These are phyloP conservation scores for Bucorvus abyssinicus DNA, from an alignment of 2,797 vertebrate species.

Conservation along the genomic window DNA sequence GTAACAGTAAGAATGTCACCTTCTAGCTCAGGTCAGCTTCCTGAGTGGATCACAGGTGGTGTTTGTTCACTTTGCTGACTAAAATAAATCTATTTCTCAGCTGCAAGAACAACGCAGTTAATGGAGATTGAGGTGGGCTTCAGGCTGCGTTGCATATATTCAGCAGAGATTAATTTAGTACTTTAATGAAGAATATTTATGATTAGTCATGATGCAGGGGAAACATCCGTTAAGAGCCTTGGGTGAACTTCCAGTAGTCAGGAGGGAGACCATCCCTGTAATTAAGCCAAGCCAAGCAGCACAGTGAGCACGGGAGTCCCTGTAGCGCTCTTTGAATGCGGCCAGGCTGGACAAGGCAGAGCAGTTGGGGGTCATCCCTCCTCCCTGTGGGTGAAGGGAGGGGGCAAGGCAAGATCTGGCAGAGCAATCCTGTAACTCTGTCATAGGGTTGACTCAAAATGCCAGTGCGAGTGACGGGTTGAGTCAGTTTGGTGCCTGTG, in stretches of 20 bases:
- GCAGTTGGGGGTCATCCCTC: background rate
- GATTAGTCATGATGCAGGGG: background rate
- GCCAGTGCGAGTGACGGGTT: background rate
- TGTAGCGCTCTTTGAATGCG: background rate
- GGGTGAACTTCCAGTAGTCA: background rate
- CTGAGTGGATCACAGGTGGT: constrained; percentile 43
- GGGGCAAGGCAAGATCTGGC: background rate
- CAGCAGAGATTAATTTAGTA: constrained; percentile 36
- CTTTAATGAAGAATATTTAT: constrained; percentile 39
- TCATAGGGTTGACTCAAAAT: background rate
- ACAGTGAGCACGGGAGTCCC: fast-evolving
- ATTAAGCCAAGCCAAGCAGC: background rate
- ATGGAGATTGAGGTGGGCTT: constrained; percentile 39
- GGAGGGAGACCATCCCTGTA: background rate
- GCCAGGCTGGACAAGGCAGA: background rate
- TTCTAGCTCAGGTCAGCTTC: constrained; percentile 41
- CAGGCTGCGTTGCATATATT: background rate
- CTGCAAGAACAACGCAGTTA: constrained; percentile 21
- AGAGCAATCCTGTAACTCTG: fast-evolving
- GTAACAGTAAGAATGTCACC: constrained; percentile 27
- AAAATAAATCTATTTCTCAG: constrained; percentile 35
- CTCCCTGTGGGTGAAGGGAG: background rate
- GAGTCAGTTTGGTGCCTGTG: background rate
- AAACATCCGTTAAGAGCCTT: background rate
- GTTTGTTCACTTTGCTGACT: constrained; percentile 46